Evolutionary conservation across 2,797 vertebrate genomes (phyloP).

Genomic region (Myotis vivesi): DNA sequence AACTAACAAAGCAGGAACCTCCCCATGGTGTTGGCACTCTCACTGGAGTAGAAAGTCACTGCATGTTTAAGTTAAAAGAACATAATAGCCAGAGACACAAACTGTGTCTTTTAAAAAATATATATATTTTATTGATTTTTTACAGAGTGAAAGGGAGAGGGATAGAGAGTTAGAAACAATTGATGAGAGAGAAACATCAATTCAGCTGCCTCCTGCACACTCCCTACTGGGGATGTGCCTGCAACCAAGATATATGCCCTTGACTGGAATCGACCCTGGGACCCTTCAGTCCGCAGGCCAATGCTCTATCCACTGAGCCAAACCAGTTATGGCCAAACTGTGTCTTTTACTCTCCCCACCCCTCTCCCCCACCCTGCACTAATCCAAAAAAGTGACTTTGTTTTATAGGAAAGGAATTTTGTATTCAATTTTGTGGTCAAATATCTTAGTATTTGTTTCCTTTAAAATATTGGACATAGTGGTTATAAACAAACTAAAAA

Average conservation of each 20-base stretch:
- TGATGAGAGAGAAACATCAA: too few relatives aligned
- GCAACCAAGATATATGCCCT: too few relatives aligned
- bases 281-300: too few relatives aligned
- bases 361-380: not conserved
- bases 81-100: not conserved
- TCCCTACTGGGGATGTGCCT: too few relatives aligned
- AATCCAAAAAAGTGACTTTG: conserved; percentile 27
- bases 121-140: too few relatives aligned
- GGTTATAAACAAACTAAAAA: conserved; percentile 43
- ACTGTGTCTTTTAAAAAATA: not conserved
- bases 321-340: not conserved
- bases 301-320: too few relatives aligned
- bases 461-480: conserved; percentile 44
- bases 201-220: too few relatives aligned
- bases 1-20: not conserved
- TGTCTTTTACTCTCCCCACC: not conserved
- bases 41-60: not conserved
- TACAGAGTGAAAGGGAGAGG: too few relatives aligned
- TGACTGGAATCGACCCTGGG: too few relatives aligned
- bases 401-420: conserved; percentile 59
- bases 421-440: not conserved
- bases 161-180: too few relatives aligned
- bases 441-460: not conserved
- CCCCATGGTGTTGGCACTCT: not conserved
- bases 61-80: conserved; percentile 8